These are phyloP conservation scores for Cosmorhoe ocellata DNA, from an alignment of 2,888 invertebrate species.

Conservation along the genomic window DNA sequence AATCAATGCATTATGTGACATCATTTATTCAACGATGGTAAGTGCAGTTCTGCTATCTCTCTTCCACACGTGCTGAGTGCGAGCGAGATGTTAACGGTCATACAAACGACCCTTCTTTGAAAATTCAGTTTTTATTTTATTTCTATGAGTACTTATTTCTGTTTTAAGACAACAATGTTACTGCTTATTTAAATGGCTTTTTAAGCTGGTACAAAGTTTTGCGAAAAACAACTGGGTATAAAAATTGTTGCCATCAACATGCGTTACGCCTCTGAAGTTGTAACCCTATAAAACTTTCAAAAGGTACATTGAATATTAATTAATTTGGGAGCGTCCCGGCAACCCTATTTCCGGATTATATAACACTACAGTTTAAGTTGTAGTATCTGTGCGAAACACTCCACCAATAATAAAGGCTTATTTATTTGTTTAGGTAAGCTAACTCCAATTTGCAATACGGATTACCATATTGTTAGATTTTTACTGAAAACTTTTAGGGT, in stretches of 20 bases:
- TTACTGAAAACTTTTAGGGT: too few species aligned
- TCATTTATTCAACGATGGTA: constrained; percentile 16
- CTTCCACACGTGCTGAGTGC: not conserved
- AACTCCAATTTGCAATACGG: too few species aligned
- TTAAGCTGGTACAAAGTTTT: too few species aligned
- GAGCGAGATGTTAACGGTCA: not conserved
- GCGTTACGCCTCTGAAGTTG: not conserved
- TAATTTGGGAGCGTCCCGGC: constrained; percentile 9
- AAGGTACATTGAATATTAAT: constrained; percentile 10
- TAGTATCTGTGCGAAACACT: constrained; percentile 19
- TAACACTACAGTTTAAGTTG: constrained; percentile 23
- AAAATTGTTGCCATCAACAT: too few species aligned
- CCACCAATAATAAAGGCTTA: constrained; percentile 7
- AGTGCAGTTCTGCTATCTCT: constrained; percentile 8
- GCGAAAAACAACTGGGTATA: too few species aligned
- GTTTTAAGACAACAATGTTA: too few species aligned
- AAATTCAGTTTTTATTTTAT: too few species aligned
- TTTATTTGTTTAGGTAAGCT: not conserved
- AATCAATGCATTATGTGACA: constrained; percentile 1
- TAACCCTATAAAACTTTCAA: constrained; percentile 1
- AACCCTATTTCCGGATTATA: constrained; percentile 21
- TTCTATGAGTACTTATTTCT: too few species aligned
- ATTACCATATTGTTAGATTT: too few species aligned
- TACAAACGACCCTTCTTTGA: too few species aligned
- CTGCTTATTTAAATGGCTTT: too few species aligned